These are phyloP conservation scores for Rhynchonycteris naso DNA, from an alignment of 2,797 vertebrate species.

Conservation along the genomic window DNA sequence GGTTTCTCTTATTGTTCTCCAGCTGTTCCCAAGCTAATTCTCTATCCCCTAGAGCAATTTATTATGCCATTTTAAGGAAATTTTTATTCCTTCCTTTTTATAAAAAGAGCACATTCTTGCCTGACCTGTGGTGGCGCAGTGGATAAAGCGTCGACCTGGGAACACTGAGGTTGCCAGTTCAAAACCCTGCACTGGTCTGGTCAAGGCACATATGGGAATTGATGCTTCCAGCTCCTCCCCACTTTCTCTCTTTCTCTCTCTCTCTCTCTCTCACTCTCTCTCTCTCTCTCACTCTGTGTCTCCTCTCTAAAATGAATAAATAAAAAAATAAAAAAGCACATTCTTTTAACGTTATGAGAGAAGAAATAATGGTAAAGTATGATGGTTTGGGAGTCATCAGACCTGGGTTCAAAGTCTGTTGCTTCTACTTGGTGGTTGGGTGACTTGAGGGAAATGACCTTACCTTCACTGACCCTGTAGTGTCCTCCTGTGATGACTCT, in stretches of 20 bases:
- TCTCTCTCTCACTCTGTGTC: no score
- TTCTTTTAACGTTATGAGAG: background rate
- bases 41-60: background rate
- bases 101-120: background rate
- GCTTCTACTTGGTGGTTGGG: background rate
- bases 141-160: no score
- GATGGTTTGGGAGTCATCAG: background rate
- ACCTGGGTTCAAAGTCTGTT: background rate
- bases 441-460: background rate
- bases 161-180: no score
- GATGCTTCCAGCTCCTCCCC: no score
- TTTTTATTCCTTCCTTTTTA: conserved; percentile 48
- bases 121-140: no score
- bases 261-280: no score
- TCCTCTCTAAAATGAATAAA: no score
- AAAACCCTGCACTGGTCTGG: no score
- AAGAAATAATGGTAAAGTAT: background rate
- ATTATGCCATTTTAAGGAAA: conserved; percentile 2
- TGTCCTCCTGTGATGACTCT: background rate
- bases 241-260: no score
- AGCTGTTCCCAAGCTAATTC: background rate
- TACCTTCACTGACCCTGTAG: background rate
- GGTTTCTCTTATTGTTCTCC: background rate
- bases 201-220: no score
- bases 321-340: conserved; percentile 11